phyloP scores from a whole-genome alignment of 30 jellyfish, hydroid and myxozoan species.

The Turritopsis dohrnii region DNA sequence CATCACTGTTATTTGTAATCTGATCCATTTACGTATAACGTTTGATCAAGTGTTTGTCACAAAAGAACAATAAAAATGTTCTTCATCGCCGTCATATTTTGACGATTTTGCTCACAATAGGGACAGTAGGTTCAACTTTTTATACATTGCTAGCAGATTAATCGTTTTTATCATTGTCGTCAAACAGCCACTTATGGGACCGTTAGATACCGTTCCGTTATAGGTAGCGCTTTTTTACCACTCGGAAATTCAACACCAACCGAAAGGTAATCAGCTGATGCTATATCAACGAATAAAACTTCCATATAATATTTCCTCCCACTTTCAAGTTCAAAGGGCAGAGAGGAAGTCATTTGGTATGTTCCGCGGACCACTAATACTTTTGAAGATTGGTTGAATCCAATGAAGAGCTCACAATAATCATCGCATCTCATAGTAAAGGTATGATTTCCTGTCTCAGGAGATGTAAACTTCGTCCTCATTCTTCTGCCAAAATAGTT shows the following conservation, averaged over 20 bases:
- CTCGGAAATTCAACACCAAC: slow-evolving; percentile 39
- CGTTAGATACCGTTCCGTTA: not conserved
- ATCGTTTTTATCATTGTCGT: slow-evolving; percentile 2
- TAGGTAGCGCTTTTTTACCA: slow-evolving; percentile 17
- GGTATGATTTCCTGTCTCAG: slow-evolving; percentile 1
- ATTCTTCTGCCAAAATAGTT: not conserved
- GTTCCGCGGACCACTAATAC: not conserved
- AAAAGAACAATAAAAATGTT: too few relatives aligned
- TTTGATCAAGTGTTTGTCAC: too few relatives aligned
- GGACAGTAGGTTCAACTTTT: too few relatives aligned
- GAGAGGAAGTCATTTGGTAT: not conserved
- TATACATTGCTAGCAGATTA: too few relatives aligned
- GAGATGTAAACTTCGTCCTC: not conserved
- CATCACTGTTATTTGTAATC: too few relatives aligned
- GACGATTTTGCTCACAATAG: too few relatives aligned
- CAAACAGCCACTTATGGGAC: not conserved
- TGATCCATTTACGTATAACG: too few relatives aligned
- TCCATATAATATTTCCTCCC: slow-evolving; percentile 40
- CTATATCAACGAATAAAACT: slow-evolving; percentile 24
- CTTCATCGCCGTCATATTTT: too few relatives aligned
- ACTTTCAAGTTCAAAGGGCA: not conserved
- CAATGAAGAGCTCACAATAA: not conserved
- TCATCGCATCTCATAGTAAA: not conserved
- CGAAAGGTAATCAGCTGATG: slow-evolving; percentile 36
- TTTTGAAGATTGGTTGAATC: not conserved